Evolutionary conservation across 2,797 vertebrate genomes (phyloP).

Genomic region (Sebastes goodei): DNA sequence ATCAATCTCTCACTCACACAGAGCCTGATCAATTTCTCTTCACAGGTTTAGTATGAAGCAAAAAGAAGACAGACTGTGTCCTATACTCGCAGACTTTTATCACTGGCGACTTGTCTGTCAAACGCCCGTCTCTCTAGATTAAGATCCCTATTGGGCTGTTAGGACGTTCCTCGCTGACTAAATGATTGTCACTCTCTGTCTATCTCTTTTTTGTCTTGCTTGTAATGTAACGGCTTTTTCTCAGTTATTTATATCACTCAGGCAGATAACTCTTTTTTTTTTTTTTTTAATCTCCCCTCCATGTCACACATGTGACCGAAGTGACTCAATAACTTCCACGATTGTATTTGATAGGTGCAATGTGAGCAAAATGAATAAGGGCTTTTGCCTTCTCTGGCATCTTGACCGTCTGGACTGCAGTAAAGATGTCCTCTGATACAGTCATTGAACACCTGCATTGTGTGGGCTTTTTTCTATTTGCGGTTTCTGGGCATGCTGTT

Average conservation of each 20-base stretch:
- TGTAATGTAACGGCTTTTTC: not conserved
- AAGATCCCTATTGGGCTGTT: slow-evolving; percentile 19
- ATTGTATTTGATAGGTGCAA: not conserved
- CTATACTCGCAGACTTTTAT: not conserved
- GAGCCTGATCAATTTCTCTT: slow-evolving; percentile 26
- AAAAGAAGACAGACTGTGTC: slow-evolving; percentile 20
- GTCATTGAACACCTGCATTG: slow-evolving; percentile 37
- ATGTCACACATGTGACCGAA: not conserved
- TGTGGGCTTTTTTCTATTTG: slow-evolving; percentile 3
- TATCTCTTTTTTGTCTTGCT: slow-evolving; percentile 5
- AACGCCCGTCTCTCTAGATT: slow-evolving; percentile 16
- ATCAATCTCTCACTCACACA: slow-evolving; percentile 13
- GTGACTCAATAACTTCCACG: not conserved
- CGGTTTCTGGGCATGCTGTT: slow-evolving; percentile 21
- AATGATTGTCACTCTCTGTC: slow-evolving; percentile 22
- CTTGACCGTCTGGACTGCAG: not conserved
- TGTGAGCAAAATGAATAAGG: not conserved
- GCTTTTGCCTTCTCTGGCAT: not conserved
- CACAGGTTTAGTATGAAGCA: slow-evolving; percentile 3
- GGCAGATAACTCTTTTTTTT: not conserved
- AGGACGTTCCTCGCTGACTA: slow-evolving; percentile 2
- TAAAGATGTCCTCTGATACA: slow-evolving; percentile 45
- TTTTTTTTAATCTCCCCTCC: not conserved
- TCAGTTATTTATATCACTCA: slow-evolving; percentile 9
- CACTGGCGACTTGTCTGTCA: slow-evolving; percentile 28